A percentile compares a stretch with the other conserved stretches of the same genome.
phyloP scores from a whole-genome alignment of 2,888 invertebrate genomes.

The Ellobium chinense region DNA sequence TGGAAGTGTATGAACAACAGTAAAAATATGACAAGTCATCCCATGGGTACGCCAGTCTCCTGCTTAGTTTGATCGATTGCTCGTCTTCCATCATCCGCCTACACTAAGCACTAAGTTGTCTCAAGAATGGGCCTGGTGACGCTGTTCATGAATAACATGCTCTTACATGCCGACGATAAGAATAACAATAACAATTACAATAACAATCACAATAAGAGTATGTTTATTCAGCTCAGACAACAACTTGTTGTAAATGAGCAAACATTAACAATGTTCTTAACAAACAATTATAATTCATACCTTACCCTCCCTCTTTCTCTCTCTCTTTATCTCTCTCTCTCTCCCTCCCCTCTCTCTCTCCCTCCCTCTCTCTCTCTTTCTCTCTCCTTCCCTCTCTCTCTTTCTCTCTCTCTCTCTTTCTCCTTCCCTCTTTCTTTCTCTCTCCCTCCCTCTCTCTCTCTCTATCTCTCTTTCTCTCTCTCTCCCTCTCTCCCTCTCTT shows the following conservation, averaged over 20 bases:
- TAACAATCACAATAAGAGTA: no score
- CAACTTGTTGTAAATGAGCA: no score
- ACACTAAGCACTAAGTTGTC: no score
- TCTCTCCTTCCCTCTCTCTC: background rate
- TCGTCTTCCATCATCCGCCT: no score
- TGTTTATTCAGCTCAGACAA: no score
- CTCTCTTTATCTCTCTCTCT: background rate
- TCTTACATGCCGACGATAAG: background rate
- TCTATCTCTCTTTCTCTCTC: background rate
- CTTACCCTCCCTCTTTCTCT: background rate
- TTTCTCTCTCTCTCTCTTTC: background rate
- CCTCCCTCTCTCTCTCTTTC: conserved; percentile 14
- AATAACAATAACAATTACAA: no score
- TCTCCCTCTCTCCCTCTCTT: background rate
- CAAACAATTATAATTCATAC: background rate
- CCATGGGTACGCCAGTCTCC: no score
- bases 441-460: background rate
- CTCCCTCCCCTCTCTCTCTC: conserved; percentile 7
- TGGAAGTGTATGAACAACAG: no score
- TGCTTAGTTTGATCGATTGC: no score
- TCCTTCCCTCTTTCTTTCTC: background rate
- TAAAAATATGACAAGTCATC: no score
- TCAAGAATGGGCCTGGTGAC: no score
- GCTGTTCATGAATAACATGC: background rate
- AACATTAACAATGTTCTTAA: background rate